A percentile compares a stretch with the other conserved stretches of the same genome.
These are phyloP conservation scores for Andrena cerasifolii DNA, from an alignment of 1,140 invertebrate genomes.

Conservation along the genomic window DNA sequence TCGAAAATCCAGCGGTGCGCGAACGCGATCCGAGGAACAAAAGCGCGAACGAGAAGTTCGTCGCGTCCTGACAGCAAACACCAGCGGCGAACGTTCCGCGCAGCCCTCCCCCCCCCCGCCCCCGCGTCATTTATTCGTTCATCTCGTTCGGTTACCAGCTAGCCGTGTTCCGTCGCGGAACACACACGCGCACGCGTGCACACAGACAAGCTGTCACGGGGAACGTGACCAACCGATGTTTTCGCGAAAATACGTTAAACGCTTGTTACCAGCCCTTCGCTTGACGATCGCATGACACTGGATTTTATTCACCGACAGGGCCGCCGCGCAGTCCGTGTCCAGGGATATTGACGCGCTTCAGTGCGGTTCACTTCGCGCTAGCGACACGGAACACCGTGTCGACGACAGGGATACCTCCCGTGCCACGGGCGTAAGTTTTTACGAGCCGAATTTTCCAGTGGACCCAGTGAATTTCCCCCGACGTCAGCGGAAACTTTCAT, in stretches of 20 bases:
- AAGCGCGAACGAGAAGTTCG: not conserved
- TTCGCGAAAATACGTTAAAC: constrained; percentile 45
- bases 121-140: constrained; percentile 23
- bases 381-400: not conserved
- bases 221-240: constrained; percentile 29
- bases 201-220: no score
- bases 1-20: not conserved
- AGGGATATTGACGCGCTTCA: constrained; percentile 5
- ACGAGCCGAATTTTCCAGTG: not conserved
- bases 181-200: no score
- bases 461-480: not conserved
- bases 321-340: no score
- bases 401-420: not conserved
- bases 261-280: constrained; percentile 24
- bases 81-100: not conserved
- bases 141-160: constrained; percentile 4
- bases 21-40: not conserved
- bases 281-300: constrained; percentile 25
- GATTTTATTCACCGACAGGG: constrained; percentile 9
- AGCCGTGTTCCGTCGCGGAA: not conserved
- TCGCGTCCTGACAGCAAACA: constrained; percentile 6
- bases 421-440: not conserved
- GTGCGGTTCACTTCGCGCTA: constrained; percentile 17
- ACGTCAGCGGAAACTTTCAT: not conserved
- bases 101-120: no score